A percentile compares a stretch with the other conserved stretches of the same genome.
Evolutionary conservation across 2,113 vertebrate species (phyloP).

Genomic region (Mesembrinibis cayennensis): DNA sequence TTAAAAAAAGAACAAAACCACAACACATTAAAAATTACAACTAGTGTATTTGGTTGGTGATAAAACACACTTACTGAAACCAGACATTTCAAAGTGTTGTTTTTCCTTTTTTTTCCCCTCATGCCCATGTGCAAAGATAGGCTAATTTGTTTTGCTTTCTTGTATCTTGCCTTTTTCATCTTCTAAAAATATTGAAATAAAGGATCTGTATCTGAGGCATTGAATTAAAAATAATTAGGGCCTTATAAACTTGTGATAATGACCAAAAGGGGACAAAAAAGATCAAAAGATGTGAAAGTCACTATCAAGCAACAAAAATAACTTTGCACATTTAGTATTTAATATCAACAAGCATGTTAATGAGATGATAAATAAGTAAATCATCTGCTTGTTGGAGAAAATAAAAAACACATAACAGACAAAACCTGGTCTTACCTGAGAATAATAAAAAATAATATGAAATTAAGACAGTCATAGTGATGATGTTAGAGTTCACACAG

Average conservation of each 20-base stretch:
- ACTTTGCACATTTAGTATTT: not conserved
- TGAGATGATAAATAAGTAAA: conserved; percentile 54
- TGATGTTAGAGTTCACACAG: not conserved
- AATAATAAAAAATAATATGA: not conserved
- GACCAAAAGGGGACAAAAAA: not conserved
- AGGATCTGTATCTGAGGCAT: not conserved
- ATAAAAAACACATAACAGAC: not conserved
- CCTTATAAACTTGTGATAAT: not conserved
- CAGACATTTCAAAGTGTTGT: not conserved
- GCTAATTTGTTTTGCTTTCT: not conserved
- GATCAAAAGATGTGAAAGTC: conserved; percentile 42
- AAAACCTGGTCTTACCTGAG: not conserved
- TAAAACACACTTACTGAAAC: not conserved
- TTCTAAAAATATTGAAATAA: conserved; percentile 26
- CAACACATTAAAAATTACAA: not conserved
- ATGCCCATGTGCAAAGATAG: not conserved
- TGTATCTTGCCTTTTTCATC: not conserved
- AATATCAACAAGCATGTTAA: conserved; percentile 11
- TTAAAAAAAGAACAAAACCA: not conserved
- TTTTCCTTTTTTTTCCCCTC: not conserved
- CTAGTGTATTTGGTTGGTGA: not conserved
- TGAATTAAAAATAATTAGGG: conserved; percentile 48
- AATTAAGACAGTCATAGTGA: not conserved
- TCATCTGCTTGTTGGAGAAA: not conserved
- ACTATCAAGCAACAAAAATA: not conserved